Base-by-base conservation (phyloP, 2,113 vertebrate genomes). In the Tragelaphus buxtoni region DNA sequence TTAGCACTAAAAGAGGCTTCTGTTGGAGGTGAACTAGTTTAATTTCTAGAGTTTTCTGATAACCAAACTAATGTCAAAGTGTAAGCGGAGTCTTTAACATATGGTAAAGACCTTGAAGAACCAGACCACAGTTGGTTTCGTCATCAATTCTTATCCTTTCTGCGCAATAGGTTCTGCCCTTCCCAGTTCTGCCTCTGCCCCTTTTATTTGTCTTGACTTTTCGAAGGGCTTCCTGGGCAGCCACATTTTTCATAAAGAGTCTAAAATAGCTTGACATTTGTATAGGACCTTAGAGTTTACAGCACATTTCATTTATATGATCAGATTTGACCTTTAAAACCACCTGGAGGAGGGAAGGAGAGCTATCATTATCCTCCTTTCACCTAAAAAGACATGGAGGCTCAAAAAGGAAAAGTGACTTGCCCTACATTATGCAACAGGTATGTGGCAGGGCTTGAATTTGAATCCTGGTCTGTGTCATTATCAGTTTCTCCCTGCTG, bases 201-300 rank as follows among this genome's bases (percentile, higher is more conserved):
- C 58, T 42, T 81, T 69, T 80, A 24, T 82, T 28, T 28, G 60
- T 42, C n/a, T 5, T 20, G 45, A 14, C 79, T 69, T 74, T 69
- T 47, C 18, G 35, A 91, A 97, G 87, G 82, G 76, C 83, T 92
- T 61, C 93, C 86, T 95, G 96, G 94, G 76, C 58, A 91, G 91
- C 47, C 92, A 51, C 24, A 45, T 69, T 76, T 90, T 92, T 93
- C 95, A 55, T 61, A 22, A 80, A 94, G 63, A 90, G 79, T 65
- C 83, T 94, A 89, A 96, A 96, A 93, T 95, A 96, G 94, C 94
- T 91, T 95, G 96, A 93, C 96, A 95, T 95, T 98, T 96, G 86
- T 94, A 87, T 42, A 2, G 39, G 86, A 16, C 72, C 83, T 72
- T 24, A 17, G 82, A 55, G 77, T 87, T 22, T 77, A 24, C 13